Evolutionary conservation across 2,797 vertebrate species (phyloP).

Genomic region (Cryptoblepharus egeriae): DNA sequence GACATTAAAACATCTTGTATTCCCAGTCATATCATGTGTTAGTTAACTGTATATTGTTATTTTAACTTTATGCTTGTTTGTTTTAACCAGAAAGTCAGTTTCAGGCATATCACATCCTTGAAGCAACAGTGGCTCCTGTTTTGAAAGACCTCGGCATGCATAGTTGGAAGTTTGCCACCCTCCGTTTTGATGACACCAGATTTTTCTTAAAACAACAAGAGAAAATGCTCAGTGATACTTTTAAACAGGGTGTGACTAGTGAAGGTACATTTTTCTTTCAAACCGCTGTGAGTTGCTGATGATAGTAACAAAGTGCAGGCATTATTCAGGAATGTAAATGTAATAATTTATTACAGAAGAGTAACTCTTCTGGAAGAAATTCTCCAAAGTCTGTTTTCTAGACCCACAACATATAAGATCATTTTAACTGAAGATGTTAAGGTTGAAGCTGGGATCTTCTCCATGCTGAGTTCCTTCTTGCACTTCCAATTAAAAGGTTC

Average conservation of each 20-base stretch:
- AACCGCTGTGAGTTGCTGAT: not conserved
- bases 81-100: slow-evolving; percentile 83
- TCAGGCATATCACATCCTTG: slow-evolving; percentile 81
- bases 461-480: not conserved
- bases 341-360: not conserved
- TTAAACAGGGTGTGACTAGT: slow-evolving; percentile 69
- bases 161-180: slow-evolving; percentile 80
- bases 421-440: not conserved
- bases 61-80: not conserved
- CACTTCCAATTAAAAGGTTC: not conserved
- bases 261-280: not conserved
- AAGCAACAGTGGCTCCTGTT: slow-evolving; percentile 77
- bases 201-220: slow-evolving; percentile 93
- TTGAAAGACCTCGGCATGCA: slow-evolving; percentile 78
- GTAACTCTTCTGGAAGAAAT: not conserved
- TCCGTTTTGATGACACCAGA: slow-evolving; percentile 86
- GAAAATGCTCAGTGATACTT: slow-evolving; percentile 75
- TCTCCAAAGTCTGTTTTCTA: not conserved
- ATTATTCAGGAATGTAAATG: not conserved
- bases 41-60: not conserved
- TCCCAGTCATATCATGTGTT: not conserved
- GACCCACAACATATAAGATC: not conserved
- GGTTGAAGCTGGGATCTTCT: not conserved
- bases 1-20: not conserved
- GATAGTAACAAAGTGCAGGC: not conserved